A percentile compares a stretch with the other conserved stretches of the same genome.
Conservation (phyloP, 2,113 vertebrate species). For the Leucosticte australis region DNA sequence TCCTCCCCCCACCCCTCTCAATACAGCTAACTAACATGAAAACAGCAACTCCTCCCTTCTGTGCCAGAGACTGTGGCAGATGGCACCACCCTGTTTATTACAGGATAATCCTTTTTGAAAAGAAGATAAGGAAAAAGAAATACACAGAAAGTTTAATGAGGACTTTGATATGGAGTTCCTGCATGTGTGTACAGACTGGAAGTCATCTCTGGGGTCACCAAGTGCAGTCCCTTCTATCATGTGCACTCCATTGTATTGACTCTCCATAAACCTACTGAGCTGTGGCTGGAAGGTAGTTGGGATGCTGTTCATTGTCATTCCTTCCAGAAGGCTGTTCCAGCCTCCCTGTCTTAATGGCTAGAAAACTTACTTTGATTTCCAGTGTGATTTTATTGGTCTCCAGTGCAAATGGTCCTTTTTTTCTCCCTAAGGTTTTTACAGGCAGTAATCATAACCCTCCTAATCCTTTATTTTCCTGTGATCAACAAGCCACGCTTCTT, state of each 20-base stretch:
- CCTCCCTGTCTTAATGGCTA: background rate
- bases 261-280: background rate
- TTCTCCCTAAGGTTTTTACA: background rate
- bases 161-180: background rate
- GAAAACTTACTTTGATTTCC: background rate
- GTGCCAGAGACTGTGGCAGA: constrained; percentile 50
- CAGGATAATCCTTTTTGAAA: constrained; percentile 40
- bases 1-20: background rate
- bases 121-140: constrained; percentile 30
- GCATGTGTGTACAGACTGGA: background rate
- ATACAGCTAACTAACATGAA: constrained; percentile 37
- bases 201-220: background rate
- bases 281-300: background rate
- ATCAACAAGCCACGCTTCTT: background rate
- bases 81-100: constrained; percentile 54
- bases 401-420: background rate
- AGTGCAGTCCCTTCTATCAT: background rate
- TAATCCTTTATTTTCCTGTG: constrained; percentile 13
- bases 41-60: constrained; percentile 58
- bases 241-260: background rate
- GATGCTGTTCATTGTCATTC: background rate
- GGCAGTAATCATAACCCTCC: background rate
- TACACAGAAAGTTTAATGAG: constrained; percentile 6
- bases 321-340: background rate
- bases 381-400: background rate